Percentiles rank a stretch among this genome's conserved stretches.
Conservation (phyloP, 2,113 vertebrate species). For the Ophthalmolycus amberensis region DNA sequence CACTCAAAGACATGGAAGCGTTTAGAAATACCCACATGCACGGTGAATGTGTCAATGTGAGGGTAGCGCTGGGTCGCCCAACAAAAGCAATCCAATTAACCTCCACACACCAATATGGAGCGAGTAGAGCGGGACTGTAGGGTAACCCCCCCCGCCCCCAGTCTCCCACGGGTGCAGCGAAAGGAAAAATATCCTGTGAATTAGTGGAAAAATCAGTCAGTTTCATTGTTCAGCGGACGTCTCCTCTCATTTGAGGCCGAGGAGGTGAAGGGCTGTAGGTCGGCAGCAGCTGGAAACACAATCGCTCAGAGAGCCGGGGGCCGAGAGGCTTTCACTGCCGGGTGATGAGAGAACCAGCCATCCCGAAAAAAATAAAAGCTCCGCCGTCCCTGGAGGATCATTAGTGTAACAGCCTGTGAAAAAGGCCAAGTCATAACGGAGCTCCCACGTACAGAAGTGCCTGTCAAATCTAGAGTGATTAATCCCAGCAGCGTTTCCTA, state of each 20-base stretch:
- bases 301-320: constrained; percentile 25
- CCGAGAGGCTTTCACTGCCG: constrained; percentile 29
- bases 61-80: constrained; percentile 25
- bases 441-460: constrained; percentile 48
- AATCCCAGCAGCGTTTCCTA: constrained; percentile 18
- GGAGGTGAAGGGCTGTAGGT: constrained; percentile 41
- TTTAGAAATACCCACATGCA: too few species aligned
- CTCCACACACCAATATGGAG: constrained; percentile 33
- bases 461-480: constrained; percentile 68
- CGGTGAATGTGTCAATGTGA: neutral
- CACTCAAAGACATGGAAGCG: neutral
- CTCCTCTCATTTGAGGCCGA: constrained; percentile 51
- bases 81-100: constrained; percentile 60
- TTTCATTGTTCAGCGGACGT: constrained; percentile 69
- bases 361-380: constrained; percentile 38
- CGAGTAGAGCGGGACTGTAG: neutral
- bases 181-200: constrained; percentile 75
- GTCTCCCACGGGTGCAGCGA: constrained; percentile 25
- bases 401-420: constrained; percentile 60
- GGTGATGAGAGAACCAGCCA: constrained; percentile 72
- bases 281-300: constrained; percentile 76
- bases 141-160: neutral
- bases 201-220: constrained; percentile 77
- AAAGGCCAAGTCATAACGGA: constrained; percentile 59
- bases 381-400: constrained; percentile 56